Evolutionary conservation across 2,797 vertebrate species (phyloP).

Genomic region (Pogoniulus pusillus): DNA sequence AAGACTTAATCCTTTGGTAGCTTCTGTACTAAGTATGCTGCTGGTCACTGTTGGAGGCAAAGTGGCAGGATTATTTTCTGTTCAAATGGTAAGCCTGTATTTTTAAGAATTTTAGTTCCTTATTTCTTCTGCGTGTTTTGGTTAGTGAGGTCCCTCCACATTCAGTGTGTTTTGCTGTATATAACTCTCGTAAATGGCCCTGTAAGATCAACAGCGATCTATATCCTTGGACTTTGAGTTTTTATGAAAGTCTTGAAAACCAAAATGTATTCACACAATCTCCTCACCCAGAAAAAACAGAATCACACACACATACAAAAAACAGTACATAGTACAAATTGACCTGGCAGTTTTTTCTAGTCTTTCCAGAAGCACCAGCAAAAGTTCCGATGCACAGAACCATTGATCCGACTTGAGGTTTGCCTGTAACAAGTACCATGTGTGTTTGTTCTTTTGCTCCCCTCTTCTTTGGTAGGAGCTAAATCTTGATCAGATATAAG

Average conservation of each 20-base stretch:
- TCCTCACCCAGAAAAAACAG: not conserved
- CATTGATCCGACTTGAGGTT: not conserved
- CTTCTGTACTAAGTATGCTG: not conserved
- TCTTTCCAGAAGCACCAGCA: not conserved
- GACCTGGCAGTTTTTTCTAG: not conserved
- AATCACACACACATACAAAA: not conserved
- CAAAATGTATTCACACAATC: not conserved
- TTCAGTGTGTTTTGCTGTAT: not conserved
- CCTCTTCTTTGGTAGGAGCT: not conserved
- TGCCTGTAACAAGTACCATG: not conserved
- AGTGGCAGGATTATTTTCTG: not conserved
- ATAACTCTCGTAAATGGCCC: not conserved
- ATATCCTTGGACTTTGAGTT: not conserved
- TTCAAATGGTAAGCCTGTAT: not conserved
- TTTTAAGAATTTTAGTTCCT: not conserved
- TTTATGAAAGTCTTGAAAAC: not conserved
- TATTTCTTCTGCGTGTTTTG: not conserved
- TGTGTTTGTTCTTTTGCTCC: not conserved
- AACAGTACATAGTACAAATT: not conserved
- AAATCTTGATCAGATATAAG: not conserved
- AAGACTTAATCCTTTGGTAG: not conserved
- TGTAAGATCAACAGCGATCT: not conserved
- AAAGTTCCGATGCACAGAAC: not conserved
- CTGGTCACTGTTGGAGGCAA: not conserved
- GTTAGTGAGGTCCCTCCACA: not conserved